Base-by-base conservation (phyloP, 1,140 invertebrate genomes). In the Lepidotrigona ventralis region DNA sequence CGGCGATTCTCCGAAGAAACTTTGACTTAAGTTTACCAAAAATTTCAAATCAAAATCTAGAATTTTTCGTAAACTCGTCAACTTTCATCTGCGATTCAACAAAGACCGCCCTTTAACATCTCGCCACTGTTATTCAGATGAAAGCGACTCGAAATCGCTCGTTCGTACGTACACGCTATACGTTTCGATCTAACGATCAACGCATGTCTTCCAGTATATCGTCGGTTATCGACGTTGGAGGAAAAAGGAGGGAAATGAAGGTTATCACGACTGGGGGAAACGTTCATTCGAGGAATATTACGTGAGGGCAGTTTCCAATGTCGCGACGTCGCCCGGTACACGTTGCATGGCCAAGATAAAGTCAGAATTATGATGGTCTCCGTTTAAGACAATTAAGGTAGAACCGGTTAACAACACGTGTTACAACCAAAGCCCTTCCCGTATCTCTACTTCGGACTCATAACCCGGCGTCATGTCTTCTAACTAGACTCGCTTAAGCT, bases 351-450 rank as follows among this genome's bases (percentile, higher is more conserved):
- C 56, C 66, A 73, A 91, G 88, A 91, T 91, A 91, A 91, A 89
- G 83, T 71, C 85, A 89, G 89, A 91, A 91, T 90, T 90, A 90
- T 91, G 90, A 90, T 89, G 75, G 85, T 90, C 79, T 70, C 78
- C 83, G 88, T 92, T 91, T 92, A 87, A 91, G 90, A 91, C 91
- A 91, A 92, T 92, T 92, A 92, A 92, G 90, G 89, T 90, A 87
- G 88, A 91, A 92, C 90, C 89, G 91, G 91, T 92, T 92, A 91
- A 89, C 86, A 91, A 92, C 90, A 89, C 88, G 90, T 91, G 91
- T 91, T 91, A 91, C 91, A 91, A 90, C 78, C 84, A 88, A 91
- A 91, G 87, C 86, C 84, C 81, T 88, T 84, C 84, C 91, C 88
- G 87, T 90, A 90, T 87, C 85, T 91, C 86, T 82, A 79, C 87